Percentiles rank a stretch among this genome's conserved stretches.
Evolutionary conservation across 2,888 invertebrate species (phyloP).

Genomic region (Drosophila anomalata): DNA sequence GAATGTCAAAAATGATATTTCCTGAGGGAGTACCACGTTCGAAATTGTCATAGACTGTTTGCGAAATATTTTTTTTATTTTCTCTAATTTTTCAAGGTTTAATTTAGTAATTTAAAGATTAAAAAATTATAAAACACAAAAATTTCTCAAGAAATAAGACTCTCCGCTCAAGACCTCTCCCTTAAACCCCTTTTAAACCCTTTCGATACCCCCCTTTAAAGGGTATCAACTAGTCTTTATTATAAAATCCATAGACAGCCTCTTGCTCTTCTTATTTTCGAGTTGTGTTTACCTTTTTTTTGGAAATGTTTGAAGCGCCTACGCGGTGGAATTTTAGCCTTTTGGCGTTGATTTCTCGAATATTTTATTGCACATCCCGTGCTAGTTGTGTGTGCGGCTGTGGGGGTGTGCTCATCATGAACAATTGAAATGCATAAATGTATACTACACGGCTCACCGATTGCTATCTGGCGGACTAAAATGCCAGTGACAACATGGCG

Average conservation of each 20-base stretch:
- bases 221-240: neutral
- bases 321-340: slow-evolving; percentile 1
- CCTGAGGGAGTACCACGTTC: neutral
- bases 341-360: slow-evolving; percentile 27
- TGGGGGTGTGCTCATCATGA: slow-evolving; percentile 23
- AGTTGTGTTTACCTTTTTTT: slow-evolving; percentile 22
- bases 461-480: slow-evolving; percentile 18
- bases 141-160: too few species aligned
- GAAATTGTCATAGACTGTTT: neutral
- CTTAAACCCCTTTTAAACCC: too few species aligned
- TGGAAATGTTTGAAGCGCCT: slow-evolving; percentile 9
- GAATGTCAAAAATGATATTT: slow-evolving; percentile 28
- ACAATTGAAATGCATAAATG: slow-evolving; percentile 41
- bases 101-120: too few species aligned
- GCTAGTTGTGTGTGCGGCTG: neutral
- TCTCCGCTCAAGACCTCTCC: too few species aligned
- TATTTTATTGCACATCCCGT: slow-evolving; percentile 22
- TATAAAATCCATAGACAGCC: neutral
- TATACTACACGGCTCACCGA: slow-evolving; percentile 21
- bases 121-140: too few species aligned
- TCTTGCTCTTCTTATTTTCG: neutral
- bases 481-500: slow-evolving; percentile 42
- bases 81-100: too few species aligned
- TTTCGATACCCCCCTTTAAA: neutral
- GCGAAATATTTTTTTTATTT: neutral